A percentile compares a stretch with the other conserved stretches of the same genome.
Evolutionary conservation across 2,113 vertebrate species (phyloP).

Genomic region (Rhineura floridana): DNA sequence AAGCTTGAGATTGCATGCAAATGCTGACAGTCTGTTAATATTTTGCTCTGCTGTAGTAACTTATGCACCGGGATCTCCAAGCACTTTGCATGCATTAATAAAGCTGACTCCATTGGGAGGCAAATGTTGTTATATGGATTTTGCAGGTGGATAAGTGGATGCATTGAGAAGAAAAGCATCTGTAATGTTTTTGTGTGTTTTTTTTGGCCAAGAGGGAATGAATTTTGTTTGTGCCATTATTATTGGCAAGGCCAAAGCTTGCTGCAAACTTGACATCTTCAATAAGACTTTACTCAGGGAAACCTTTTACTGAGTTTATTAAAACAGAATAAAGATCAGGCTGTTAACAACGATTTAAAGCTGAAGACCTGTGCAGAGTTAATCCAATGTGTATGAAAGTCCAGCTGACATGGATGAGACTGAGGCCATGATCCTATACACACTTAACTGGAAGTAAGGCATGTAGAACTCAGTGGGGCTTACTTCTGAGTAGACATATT

Average conservation of each 20-base stretch:
- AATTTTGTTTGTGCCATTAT: conserved; percentile 40
- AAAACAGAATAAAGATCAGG: conserved; percentile 1
- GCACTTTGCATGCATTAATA: conserved; percentile 12
- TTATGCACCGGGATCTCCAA: not conserved
- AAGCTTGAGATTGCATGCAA: conserved; percentile 14
- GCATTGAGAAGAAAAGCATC: conserved; percentile 1
- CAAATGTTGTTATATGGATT: not conserved
- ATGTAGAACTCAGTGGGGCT: too few species aligned
- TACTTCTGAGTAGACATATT: too few species aligned
- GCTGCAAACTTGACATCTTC: not conserved
- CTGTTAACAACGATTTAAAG: not conserved
- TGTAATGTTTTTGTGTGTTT: conserved; percentile 28
- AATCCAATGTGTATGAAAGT: not conserved
- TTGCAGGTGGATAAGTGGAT: conserved; percentile 9
- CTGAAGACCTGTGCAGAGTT: not conserved
- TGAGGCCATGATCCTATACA: not conserved
- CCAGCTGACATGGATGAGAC: not conserved
- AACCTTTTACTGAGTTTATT: conserved; percentile 47
- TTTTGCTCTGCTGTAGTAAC: not conserved
- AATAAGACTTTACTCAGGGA: not conserved
- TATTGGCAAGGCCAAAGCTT: not conserved
- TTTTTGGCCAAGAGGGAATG: conserved; percentile 49
- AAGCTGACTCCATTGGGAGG: not conserved
- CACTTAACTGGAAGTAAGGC: too few species aligned
- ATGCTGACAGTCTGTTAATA: not conserved